Evolutionary conservation across 2,888 invertebrate genomes (phyloP).

Genomic region (Andrena bicolor): DNA sequence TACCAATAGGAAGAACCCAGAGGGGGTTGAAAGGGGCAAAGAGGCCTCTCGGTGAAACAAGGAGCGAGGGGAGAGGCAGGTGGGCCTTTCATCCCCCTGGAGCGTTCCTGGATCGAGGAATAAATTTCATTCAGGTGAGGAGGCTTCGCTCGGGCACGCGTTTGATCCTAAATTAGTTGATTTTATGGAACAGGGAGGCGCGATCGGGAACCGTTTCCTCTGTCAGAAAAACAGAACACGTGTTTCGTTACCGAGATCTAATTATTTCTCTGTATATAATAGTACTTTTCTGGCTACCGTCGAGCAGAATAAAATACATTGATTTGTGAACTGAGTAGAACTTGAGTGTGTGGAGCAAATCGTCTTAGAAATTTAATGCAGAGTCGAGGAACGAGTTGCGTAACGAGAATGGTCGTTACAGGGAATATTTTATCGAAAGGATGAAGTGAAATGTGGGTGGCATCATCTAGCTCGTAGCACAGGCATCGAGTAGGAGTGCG

Average conservation of each 20-base stretch:
- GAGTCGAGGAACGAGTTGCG: neutral
- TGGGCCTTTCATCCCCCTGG: constrained; percentile 31
- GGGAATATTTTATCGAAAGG: neutral
- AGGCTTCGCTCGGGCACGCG: constrained; percentile 20
- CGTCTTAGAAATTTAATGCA: too few relatives aligned
- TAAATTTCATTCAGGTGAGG: constrained; percentile 63
- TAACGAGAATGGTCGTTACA: neutral
- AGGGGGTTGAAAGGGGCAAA: neutral
- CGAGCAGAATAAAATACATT: too few relatives aligned
- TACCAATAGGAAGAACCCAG: constrained; percentile 62
- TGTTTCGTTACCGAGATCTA: neutral
- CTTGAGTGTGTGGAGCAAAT: too few relatives aligned
- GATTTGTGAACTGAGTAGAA: too few relatives aligned
- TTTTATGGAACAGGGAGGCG: constrained; percentile 32
- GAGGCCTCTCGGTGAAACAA: constrained; percentile 18
- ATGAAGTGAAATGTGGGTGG: neutral
- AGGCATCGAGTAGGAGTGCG: neutral
- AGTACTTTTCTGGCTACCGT: too few relatives aligned
- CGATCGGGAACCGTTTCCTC: constrained; percentile 9
- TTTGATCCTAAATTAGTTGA: constrained; percentile 52
- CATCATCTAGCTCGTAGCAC: neutral
- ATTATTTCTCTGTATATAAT: too few relatives aligned
- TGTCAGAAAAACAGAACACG: too few relatives aligned
- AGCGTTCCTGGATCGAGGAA: constrained; percentile 28
- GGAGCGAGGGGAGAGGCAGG: constrained; percentile 4